These are phyloP conservation scores for Cheilosia vulpina DNA, from an alignment of 2,888 invertebrate genomes.

Conservation along the genomic window DNA sequence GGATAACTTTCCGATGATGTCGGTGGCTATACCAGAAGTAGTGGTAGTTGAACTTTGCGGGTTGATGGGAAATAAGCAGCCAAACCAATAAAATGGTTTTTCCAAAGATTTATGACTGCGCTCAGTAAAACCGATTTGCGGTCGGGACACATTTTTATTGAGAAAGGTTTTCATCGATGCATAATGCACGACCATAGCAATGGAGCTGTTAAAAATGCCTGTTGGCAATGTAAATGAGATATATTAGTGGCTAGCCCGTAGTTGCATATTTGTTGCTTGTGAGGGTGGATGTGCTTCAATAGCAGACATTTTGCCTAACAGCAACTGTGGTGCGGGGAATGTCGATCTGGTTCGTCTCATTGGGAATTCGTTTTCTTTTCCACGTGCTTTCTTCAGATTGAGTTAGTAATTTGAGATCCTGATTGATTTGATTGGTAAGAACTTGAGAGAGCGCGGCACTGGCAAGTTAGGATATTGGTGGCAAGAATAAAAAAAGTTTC, in stretches of 20 bases:
- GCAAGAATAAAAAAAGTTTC: neutral
- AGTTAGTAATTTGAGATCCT: conserved; percentile 52
- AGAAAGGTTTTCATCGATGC: conserved; percentile 30
- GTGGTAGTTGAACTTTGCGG: conserved; percentile 50
- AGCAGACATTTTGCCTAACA: neutral
- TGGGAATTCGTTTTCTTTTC: conserved; percentile 28
- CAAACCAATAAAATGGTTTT: conserved; percentile 65
- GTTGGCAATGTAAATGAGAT: conserved; percentile 53
- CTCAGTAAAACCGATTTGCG: conserved; percentile 57
- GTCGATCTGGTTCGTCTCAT: conserved; percentile 45
- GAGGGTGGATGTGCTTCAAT: neutral
- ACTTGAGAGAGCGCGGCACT: conserved; percentile 32
- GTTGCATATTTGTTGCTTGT: conserved; percentile 59
- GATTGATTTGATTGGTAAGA: conserved; percentile 57
- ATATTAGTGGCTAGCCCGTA: conserved; percentile 40
- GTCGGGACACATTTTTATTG: conserved; percentile 35
- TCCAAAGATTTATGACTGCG: conserved; percentile 69
- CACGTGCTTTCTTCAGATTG: conserved; percentile 19
- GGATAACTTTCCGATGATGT: conserved; percentile 12
- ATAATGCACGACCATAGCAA: conserved; percentile 8
- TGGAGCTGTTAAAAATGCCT: conserved; percentile 50
- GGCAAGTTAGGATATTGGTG: neutral
- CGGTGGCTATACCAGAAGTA: conserved; percentile 6
- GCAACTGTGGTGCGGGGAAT: neutral
- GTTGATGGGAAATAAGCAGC: conserved; percentile 64